phyloP scores from a whole-genome alignment of 2,888 invertebrate genomes.

The Ormyrus pomaceus region DNA sequence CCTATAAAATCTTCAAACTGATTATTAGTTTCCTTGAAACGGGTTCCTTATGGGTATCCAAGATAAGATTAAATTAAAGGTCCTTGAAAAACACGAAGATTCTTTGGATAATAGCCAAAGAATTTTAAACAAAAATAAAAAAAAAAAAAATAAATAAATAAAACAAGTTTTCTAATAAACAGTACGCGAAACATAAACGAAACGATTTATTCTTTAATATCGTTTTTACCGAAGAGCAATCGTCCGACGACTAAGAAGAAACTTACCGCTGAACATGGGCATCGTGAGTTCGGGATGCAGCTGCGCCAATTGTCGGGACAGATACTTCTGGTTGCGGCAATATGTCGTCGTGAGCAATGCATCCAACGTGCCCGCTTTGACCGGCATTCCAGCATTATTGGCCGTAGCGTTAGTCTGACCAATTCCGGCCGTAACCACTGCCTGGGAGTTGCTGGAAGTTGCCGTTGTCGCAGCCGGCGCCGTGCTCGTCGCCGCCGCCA shows the following conservation, averaged over 20 bases:
- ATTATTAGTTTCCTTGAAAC: no score
- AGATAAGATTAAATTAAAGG: no score
- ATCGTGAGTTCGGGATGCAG: slow-evolving; percentile 98
- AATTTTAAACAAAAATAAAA: neutral
- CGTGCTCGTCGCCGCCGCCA: neutral
- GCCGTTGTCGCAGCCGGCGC: neutral
- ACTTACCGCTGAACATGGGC: slow-evolving; percentile 98
- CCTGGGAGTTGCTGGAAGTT: neutral
- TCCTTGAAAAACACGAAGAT: no score
- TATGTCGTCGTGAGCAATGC: slow-evolving; percentile 91
- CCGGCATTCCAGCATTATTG: slow-evolving; percentile 37
- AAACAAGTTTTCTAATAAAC: neutral
- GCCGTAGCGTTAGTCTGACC: slow-evolving; percentile 43
- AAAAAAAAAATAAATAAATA: neutral
- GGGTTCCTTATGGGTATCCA: no score
- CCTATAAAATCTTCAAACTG: no score
- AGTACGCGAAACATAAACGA: neutral
- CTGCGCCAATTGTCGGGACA: slow-evolving; percentile 94
- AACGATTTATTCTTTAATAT: neutral
- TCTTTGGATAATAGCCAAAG: no score
- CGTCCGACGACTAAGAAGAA: no score
- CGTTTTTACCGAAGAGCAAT: neutral
- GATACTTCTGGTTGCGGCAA: slow-evolving; percentile 93
- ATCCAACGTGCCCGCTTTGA: slow-evolving; percentile 85
- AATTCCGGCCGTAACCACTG: slow-evolving; percentile 25